These are phyloP conservation scores for Acanthopleura granulata DNA, from an alignment of 2,888 invertebrate genomes.

Conservation along the genomic window DNA sequence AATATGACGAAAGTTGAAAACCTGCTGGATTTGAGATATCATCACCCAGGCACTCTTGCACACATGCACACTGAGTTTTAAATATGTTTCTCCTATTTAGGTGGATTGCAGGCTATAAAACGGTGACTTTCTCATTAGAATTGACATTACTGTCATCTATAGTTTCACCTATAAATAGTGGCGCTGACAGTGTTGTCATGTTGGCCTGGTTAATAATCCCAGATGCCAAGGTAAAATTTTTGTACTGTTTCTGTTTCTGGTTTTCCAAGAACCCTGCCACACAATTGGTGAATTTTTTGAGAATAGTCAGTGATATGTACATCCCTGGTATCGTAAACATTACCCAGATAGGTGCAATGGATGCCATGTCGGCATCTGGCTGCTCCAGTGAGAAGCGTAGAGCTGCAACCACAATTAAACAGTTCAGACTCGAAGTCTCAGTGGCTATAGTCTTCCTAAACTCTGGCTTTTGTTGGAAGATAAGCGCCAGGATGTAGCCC, in stretches of 20 bases:
- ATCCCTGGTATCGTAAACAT: conserved; percentile 64
- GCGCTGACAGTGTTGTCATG: conserved; percentile 60
- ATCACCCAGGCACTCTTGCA: no score
- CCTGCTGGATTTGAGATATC: no score
- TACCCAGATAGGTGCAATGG: conserved; percentile 65
- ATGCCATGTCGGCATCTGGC: conserved; percentile 62
- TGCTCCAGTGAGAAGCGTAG: conserved; percentile 61
- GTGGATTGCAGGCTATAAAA: conserved; percentile 45
- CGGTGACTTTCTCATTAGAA: conserved; percentile 60
- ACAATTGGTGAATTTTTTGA: conserved; percentile 42
- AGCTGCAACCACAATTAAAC: conserved; percentile 61
- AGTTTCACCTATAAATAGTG: conserved; percentile 52
- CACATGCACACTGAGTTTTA: no score
- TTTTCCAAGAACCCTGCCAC: conserved; percentile 48
- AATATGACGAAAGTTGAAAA: no score
- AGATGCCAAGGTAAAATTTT: conserved; percentile 56
- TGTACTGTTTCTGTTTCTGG: conserved; percentile 45
- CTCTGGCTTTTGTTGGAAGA: conserved; percentile 53
- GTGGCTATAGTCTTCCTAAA: conserved; percentile 60
- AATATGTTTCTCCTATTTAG: no score
- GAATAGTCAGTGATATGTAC: conserved; percentile 52
- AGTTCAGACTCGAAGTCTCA: conserved; percentile 64
- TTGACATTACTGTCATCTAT: conserved; percentile 39
- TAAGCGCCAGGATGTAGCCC: conserved; percentile 49
- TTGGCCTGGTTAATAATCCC: conserved; percentile 58